Evolutionary conservation across 2,113 vertebrate species (phyloP), one percentile per base, ranked within the genome.

Genomic region (Acrocephalus arundinaceus): DNA sequence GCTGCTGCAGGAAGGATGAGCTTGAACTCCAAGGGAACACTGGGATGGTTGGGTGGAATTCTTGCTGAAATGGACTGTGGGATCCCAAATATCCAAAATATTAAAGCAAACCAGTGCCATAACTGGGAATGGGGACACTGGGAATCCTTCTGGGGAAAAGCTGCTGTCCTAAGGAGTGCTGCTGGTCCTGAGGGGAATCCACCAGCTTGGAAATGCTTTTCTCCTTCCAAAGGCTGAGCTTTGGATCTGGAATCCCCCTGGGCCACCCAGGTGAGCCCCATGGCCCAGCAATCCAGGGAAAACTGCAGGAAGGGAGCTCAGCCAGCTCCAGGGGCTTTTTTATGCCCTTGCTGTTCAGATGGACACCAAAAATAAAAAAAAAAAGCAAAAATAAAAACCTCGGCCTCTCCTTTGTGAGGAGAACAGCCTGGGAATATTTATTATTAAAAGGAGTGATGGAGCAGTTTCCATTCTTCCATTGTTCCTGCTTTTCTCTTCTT

Each of bases 341-440:
- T 90, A 90, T 96, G 73, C 30, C 91, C 45, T 67, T 93, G 92
- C 91, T 76, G 89, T 92, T 85, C 77, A 92, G 85, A 94, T 67
- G 83, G 91, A 80, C 72, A 88, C 58, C 59, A 37, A 84, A 90
- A 93, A 52, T 13, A 23, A 35, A 41, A 21, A 46, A 79, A 67
- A 18, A 43, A 30, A 41, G 8, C 6, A 68, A 46, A 83, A 48
- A 12, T 54, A 37, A 73, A 57, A 7, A 14, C 15, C 37, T 92
- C 63, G 72, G 74, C 75, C 70, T 67, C 39, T 90, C 65, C 17
- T 87, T 92, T 96, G 88, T 74, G 81, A 80, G 51, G 30, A 93
- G 72, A 85, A 87, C 72, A 80, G 91, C 72, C 89, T 96, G 87
- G 87, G 92, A 97, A 65, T 92, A 92, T 95, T 97, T 95, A 58